phyloP scores from a whole-genome alignment of 2,113 vertebrate species.

The Harpagus bidentatus region DNA sequence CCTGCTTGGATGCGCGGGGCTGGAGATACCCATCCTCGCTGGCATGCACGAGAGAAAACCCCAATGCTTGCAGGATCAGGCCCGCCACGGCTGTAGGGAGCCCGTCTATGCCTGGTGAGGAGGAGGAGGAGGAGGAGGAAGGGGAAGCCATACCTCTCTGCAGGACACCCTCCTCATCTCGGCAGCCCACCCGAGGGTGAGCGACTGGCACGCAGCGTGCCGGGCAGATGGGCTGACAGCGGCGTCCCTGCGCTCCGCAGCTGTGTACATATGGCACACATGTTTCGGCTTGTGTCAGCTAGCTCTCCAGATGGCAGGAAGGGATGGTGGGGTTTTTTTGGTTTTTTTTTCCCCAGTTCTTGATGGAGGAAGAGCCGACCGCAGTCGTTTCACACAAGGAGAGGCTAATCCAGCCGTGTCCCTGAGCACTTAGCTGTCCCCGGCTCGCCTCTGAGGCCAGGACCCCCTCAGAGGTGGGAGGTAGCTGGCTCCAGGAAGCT shows the following conservation, averaged over 20 bases:
- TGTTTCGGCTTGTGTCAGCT: not conserved
- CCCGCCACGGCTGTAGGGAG: not conserved
- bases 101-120: accelerated
- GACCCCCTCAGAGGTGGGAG: not conserved
- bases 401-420: not conserved
- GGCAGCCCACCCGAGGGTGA: not conserved
- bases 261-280: conserved; percentile 52
- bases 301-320: conserved; percentile 57
- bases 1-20: accelerated
- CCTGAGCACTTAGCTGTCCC: not conserved
- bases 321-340: not conserved
- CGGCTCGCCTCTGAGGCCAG: not conserved
- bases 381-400: not conserved
- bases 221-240: conserved; percentile 14
- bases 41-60: not conserved
- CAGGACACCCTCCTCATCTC: not conserved
- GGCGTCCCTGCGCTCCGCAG: not conserved
- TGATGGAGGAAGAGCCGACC: not conserved
- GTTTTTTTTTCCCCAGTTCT: not conserved
- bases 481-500: not conserved
- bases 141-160: not conserved
- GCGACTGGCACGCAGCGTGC: not conserved
- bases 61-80: not conserved
- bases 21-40: not conserved
- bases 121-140: not conserved